Base-by-base conservation (phyloP, 64 coral and sea anemone species). In the Trachythela sp. region DNA sequence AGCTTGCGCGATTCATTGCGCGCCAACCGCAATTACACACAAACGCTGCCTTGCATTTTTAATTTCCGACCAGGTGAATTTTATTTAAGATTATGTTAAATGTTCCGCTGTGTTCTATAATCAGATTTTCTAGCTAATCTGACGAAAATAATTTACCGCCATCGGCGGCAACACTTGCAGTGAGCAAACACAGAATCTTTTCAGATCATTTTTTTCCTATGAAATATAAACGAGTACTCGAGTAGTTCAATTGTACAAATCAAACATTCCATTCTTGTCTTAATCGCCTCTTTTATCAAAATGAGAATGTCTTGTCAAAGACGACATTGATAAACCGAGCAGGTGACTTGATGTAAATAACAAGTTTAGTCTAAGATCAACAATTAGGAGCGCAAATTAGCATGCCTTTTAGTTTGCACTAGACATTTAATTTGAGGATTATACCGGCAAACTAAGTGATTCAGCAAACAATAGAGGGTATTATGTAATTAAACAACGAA, bases 51-150 rank as follows among this genome's bases (percentile, higher is more conserved):
- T 72, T 20, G 37, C 30, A 80, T 80, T 7, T 37, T 80, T 36
- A 80, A 80, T 80, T 80, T 80, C 75, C 75, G 75, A 80, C 75
- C 75, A 80, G 75, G 30, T 80, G 75, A 64, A 64, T 80, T 80
- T 4, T 80, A 80, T 80, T 80, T 80, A 80, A 13, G 75, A 64
- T 34, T 29, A 39, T 8, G 75, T 80, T 80, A 35, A 4, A 35
- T 31, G 59, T 31, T 80, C 33, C 26, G 33, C 26, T 80, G 75
- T 80, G 20, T 29, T 36, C 33, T 37, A 7, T 4, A 64, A 64
- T 64, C 56, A 9, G 56, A 64, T 64, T 2, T 64, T 64, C 49
- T n/a, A 64, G 18, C 56, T 64, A 64, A 64, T 64, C 56, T 64
- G 56, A 26, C 56, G 22, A 64, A 64, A 18, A 27, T 20, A n/a